phyloP scores from a whole-genome alignment of 1,140 invertebrate genomes.

The Diorhabda carinulata region DNA sequence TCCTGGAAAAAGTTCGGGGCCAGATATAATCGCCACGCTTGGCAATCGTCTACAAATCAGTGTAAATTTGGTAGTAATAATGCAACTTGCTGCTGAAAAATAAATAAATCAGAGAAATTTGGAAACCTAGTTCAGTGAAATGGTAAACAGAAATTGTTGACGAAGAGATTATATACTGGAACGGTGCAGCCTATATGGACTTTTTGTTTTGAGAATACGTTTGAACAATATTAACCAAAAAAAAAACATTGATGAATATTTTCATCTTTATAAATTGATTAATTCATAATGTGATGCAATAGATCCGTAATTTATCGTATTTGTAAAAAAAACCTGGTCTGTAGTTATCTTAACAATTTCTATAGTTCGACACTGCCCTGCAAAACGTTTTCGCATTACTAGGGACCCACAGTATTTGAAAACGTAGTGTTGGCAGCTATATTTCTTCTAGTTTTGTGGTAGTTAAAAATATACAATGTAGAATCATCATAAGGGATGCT shows the following conservation, averaged over 20 bases:
- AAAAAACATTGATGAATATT: too few relatives aligned
- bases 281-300: too few relatives aligned
- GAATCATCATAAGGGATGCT: too few relatives aligned
- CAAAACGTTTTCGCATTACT: constrained; percentile 24
- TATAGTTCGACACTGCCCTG: constrained; percentile 18
- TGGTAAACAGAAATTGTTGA: constrained; percentile 10
- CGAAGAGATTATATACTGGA: constrained; percentile 29
- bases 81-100: constrained; percentile 26
- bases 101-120: constrained; percentile 22
- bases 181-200: constrained; percentile 29
- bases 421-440: too few relatives aligned
- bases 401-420: constrained; percentile 15
- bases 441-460: too few relatives aligned
- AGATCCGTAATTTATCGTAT: constrained; percentile 11
- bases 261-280: too few relatives aligned
- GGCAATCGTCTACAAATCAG: constrained; percentile 26
- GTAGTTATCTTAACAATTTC: constrained; percentile 17
- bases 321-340: constrained; percentile 20
- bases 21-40: constrained; percentile 38
- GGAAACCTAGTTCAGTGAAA: constrained; percentile 24
- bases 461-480: too few relatives aligned
- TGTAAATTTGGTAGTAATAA: constrained; percentile 24
- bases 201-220: constrained; percentile 38
- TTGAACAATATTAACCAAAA: too few relatives aligned
- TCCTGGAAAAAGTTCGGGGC: constrained; percentile 42